A percentile compares a stretch with the other conserved stretches of the same genome.
phyloP scores from a whole-genome alignment of 2,113 vertebrate species.

The Chamaetylas fuelleborni region DNA sequence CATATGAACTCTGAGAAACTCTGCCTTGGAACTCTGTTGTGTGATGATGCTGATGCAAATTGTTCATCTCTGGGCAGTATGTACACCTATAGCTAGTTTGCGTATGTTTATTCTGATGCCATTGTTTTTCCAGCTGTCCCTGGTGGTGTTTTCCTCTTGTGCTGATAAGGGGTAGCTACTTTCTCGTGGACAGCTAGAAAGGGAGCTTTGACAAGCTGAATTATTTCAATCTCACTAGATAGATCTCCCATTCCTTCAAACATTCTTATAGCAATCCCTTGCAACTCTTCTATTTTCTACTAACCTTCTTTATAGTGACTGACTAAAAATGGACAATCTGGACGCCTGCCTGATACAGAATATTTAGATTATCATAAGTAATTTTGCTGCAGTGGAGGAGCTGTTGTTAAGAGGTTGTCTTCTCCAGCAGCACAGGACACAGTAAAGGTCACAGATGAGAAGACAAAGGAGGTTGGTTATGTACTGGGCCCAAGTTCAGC shows the following conservation, averaged over 20 bases:
- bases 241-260: not conserved
- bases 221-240: not conserved
- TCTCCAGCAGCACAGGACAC: not conserved
- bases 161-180: not conserved
- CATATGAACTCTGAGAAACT: not conserved
- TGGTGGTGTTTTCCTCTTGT: not conserved
- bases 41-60: not conserved
- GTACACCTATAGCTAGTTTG: not conserved
- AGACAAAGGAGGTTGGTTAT: not conserved
- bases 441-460: not conserved
- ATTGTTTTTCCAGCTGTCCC: not conserved
- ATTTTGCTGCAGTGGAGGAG: not conserved
- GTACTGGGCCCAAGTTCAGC: not conserved
- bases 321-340: not conserved
- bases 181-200: not conserved
- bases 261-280: not conserved
- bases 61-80: not conserved
- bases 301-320: not conserved
- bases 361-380: not conserved
- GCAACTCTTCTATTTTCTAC: not conserved
- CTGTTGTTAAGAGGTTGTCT: not conserved
- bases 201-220: not conserved
- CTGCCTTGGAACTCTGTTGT: not conserved
- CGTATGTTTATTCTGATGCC: not conserved
- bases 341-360: not conserved